Conservation (phyloP, 1,140 invertebrate genomes). For the Halotydeus destructor region DNA sequence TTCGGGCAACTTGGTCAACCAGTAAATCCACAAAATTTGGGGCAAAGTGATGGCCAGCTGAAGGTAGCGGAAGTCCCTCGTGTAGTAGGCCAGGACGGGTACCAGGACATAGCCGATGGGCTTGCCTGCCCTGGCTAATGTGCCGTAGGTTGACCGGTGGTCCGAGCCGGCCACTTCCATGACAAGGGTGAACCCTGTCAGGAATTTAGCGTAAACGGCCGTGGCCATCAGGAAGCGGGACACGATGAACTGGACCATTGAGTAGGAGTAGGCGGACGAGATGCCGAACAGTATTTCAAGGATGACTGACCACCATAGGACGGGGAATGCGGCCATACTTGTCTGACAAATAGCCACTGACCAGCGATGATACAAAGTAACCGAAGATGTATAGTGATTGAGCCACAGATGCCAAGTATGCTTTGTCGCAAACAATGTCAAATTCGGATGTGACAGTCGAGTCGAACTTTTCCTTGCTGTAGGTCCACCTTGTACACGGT, state of each 20-base stretch:
- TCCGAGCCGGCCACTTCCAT: constrained; percentile 61
- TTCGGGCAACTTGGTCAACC: constrained; percentile 5
- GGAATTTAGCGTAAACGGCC: not conserved
- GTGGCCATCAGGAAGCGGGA: constrained; percentile 1
- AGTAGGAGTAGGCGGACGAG: constrained; percentile 3
- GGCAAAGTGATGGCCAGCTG: constrained; percentile 29
- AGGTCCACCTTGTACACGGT: too few species aligned
- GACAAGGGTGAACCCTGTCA: too few species aligned
- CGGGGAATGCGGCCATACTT: constrained; percentile 29
- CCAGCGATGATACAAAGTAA: not conserved
- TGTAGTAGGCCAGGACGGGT: constrained; percentile 43
- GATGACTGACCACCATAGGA: constrained; percentile 15
- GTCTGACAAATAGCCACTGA: constrained; percentile 5
- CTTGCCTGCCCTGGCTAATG: constrained; percentile 52
- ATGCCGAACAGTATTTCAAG: constrained; percentile 5
- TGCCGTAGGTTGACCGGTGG: constrained; percentile 46
- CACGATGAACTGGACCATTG: constrained; percentile 7
- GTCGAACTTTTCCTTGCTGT: too few species aligned
- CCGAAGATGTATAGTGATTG: constrained; percentile 52
- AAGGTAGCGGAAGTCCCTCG: constrained; percentile 48
- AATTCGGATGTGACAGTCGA: too few species aligned
- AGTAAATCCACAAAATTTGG: not conserved
- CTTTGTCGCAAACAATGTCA: constrained; percentile 45
- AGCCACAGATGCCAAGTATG: constrained; percentile 41
- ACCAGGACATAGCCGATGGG: constrained; percentile 49